phyloP scores from a whole-genome alignment of 2,113 vertebrate species.

The Protomyctophum bolini region DNA sequence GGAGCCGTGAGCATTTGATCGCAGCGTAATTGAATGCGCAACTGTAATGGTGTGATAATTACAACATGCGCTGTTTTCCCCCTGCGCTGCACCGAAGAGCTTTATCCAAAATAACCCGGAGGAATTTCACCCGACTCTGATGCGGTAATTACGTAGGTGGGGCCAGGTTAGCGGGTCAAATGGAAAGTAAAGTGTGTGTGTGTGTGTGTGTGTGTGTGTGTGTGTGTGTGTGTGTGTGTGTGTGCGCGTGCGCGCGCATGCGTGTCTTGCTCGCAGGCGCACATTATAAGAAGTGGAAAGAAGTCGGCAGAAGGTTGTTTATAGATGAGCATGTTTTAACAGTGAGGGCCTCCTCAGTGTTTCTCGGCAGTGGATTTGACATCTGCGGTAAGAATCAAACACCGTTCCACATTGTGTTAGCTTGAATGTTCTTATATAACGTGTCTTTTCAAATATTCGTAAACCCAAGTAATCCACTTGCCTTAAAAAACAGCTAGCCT shows the following conservation, averaged over 20 bases:
- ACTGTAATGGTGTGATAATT: constrained; percentile 74
- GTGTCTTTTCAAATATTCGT: no score
- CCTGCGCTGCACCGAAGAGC: constrained; percentile 14
- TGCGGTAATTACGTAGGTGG: constrained; percentile 80
- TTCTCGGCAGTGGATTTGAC: neutral
- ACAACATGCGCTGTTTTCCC: constrained; percentile 58
- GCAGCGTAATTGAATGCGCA: constrained; percentile 72
- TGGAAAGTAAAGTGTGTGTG: constrained; percentile 45
- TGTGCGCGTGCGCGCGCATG: constrained; percentile 5
- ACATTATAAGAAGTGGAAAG: constrained; percentile 43
- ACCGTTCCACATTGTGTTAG: constrained; percentile 8
- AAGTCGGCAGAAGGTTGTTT: constrained; percentile 57
- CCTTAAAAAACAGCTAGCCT: no score
- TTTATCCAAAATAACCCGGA: constrained; percentile 74
- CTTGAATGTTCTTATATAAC: constrained; percentile 2
- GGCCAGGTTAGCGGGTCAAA: constrained; percentile 78
- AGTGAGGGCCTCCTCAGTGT: constrained; percentile 45
- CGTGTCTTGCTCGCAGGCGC: constrained; percentile 43
- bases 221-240: constrained; percentile 17
- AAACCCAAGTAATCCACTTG: no score
- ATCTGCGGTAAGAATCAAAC: neutral
- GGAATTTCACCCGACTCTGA: constrained; percentile 73
- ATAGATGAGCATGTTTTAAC: constrained; percentile 34
- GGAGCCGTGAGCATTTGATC: constrained; percentile 63
- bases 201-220: constrained; percentile 28